Evolutionary conservation across 2,113 vertebrate species (phyloP).

Genomic region (Pelmatolapia mariae): DNA sequence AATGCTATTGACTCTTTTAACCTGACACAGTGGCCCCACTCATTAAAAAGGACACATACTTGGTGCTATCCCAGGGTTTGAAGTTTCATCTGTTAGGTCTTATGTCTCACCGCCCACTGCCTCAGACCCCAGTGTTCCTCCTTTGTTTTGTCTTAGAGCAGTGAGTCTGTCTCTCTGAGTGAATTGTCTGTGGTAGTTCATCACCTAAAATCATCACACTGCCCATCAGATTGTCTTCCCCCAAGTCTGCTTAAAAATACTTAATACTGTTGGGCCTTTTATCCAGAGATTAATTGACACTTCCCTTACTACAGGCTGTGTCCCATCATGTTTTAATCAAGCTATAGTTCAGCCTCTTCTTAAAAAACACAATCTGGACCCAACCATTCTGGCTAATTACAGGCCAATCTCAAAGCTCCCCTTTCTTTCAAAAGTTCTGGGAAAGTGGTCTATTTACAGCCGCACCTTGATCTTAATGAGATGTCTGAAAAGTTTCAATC

Average conservation of each 20-base stretch:
- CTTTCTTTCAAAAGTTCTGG: background rate
- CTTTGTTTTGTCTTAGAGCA: background rate
- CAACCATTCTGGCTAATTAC: background rate
- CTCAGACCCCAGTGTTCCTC: background rate
- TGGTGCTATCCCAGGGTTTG: background rate
- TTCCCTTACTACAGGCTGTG: background rate
- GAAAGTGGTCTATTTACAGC: background rate
- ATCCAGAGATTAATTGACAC: background rate
- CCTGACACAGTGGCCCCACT: background rate
- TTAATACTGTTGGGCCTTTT: background rate
- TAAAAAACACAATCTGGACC: background rate
- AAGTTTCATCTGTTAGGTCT: background rate
- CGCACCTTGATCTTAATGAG: background rate
- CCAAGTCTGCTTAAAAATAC: background rate
- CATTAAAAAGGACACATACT: background rate
- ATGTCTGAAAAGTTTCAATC: background rate
- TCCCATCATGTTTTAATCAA: background rate
- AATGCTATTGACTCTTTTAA: background rate
- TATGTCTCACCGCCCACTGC: background rate
- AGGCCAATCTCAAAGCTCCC: background rate
- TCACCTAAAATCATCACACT: background rate
- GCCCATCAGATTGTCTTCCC: background rate
- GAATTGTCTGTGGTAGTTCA: background rate
- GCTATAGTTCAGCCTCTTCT: background rate
- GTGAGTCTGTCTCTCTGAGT: background rate